Evolutionary conservation across 2,888 invertebrate genomes (phyloP).

Genomic region (Pandemis heparana): DNA sequence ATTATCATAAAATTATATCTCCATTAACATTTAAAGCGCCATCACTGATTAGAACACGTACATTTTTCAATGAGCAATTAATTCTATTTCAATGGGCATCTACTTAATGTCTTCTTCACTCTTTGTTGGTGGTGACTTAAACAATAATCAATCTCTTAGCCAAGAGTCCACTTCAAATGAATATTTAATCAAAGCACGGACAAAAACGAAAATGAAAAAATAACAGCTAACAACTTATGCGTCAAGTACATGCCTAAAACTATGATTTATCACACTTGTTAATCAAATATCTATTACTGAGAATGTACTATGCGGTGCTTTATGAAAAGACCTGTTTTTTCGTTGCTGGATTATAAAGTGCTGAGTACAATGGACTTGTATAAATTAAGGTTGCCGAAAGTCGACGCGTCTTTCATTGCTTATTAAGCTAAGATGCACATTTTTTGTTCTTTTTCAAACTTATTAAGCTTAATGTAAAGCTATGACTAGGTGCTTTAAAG

Average conservation of each 20-base stretch:
- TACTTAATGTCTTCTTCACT: conserved; percentile 17
- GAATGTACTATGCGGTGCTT: conserved; percentile 62
- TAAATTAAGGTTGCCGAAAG: conserved; percentile 30
- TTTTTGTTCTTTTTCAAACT: conserved; percentile 8
- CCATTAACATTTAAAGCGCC: not conserved
- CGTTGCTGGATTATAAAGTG: conserved; percentile 5
- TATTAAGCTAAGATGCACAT: conserved; percentile 18
- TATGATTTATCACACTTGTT: conserved; percentile 71
- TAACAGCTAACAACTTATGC: conserved; percentile 50
- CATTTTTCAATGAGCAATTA: conserved; percentile 11
- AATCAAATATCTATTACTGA: conserved; percentile 71
- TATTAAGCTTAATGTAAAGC: conserved; percentile 25
- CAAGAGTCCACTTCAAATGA: conserved; percentile 28
- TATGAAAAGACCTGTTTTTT: conserved; percentile 54
- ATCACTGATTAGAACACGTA: not conserved
- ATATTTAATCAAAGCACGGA: conserved; percentile 57
- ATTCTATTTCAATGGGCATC: conserved; percentile 14
- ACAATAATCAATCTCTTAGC: conserved; percentile 28
- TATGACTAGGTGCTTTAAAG: conserved; percentile 17
- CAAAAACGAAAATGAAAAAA: conserved; percentile 55
- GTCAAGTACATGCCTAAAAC: conserved; percentile 47
- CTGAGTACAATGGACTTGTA: conserved; percentile 14
- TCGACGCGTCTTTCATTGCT: conserved; percentile 5
- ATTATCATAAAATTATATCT: conserved; percentile 27
- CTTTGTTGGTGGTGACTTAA: conserved; percentile 28